Evolutionary conservation across 2,888 invertebrate species (phyloP), one percentile per base, ranked within the genome.

Genomic region (Rhingia rostrata): DNA sequence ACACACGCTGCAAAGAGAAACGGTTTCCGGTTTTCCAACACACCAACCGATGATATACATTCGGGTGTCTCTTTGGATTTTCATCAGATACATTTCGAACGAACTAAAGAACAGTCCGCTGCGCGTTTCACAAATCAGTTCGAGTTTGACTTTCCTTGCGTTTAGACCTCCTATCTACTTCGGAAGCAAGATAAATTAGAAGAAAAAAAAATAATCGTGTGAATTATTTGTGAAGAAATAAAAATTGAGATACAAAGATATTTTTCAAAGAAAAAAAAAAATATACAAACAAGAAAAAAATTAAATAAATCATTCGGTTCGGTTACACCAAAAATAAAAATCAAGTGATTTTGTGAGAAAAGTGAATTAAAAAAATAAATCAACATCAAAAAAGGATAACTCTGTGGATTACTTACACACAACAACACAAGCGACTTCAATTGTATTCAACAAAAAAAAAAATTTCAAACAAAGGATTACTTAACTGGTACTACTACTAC

Each of bases 91-190:
- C 67, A 39, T 73, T 69, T 64, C 7, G 45, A 41, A 63, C 33
- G 33, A 78, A 56, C 49, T 67, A 22, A 64, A 56, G 86, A 79
- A 47, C 43, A 53, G 70, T 78, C 54, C 43, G 66, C 6, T 54
- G 35, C 61, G 47, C 43, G 53, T 56, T 66, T 79, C 58, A 86
- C 61, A 87, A 88, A 87, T 90, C 89, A 91, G 91, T 91, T 90
- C 89, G 90, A 91, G 90, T 91, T 90, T 87, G 88, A 88, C 89
- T 89, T 88, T 89, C 89, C 87, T 87, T 88, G 87, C 88, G 89
- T 89, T 89, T 78, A 88, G 91, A 90, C 90, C 88, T 90, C 90
- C 88, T 90, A 51, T 35, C 47, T 88, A 22, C 22, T 87, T 88
- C 90, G 88, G 89, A 88, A 89, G 87, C 87, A 86, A 69, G 9